phyloP scores from a whole-genome alignment of 1,140 invertebrate genomes.

The Drosophila parabipectinata region DNA sequence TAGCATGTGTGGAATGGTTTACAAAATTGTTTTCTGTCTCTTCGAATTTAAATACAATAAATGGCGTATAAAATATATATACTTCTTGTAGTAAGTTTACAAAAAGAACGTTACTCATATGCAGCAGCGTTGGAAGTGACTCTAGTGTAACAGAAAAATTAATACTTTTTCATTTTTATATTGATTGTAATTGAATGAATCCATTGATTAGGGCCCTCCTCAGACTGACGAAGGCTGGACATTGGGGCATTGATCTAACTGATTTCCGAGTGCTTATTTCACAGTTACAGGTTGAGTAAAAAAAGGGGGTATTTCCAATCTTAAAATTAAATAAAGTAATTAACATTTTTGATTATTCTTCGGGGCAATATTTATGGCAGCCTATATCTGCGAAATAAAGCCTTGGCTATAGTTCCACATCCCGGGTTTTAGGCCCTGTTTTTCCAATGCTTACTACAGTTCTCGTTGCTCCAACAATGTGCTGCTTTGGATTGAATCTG shows the following conservation, averaged over 20 bases:
- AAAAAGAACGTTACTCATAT: conserved; percentile 71
- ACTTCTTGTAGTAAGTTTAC: conserved; percentile 55
- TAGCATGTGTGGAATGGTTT: conserved; percentile 78
- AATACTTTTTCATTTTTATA: conserved; percentile 47
- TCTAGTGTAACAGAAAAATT: conserved; percentile 50
- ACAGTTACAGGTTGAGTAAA: not conserved
- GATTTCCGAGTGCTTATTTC: not conserved
- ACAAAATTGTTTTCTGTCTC: conserved; percentile 60
- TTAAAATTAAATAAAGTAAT: not conserved
- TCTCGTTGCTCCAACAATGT: conserved; percentile 30
- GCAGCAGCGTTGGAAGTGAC: conserved; percentile 69
- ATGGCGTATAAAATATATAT: conserved; percentile 80
- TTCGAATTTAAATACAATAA: conserved; percentile 79
- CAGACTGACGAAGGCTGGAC: not conserved
- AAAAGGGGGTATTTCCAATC: not conserved
- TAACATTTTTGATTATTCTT: not conserved
- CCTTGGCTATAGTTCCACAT: not conserved
- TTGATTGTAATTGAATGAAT: conserved; percentile 57
- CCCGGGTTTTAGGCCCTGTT: not conserved
- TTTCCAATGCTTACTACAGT: conserved; percentile 21
- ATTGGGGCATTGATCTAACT: not conserved
- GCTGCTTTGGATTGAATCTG: conserved; percentile 32
- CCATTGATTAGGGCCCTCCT: conserved; percentile 14
- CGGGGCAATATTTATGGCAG: too few species aligned
- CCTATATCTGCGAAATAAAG: conserved; percentile 18